phyloP scores from a whole-genome alignment of 2,888 invertebrate genomes.

The Steromphala cineraria region DNA sequence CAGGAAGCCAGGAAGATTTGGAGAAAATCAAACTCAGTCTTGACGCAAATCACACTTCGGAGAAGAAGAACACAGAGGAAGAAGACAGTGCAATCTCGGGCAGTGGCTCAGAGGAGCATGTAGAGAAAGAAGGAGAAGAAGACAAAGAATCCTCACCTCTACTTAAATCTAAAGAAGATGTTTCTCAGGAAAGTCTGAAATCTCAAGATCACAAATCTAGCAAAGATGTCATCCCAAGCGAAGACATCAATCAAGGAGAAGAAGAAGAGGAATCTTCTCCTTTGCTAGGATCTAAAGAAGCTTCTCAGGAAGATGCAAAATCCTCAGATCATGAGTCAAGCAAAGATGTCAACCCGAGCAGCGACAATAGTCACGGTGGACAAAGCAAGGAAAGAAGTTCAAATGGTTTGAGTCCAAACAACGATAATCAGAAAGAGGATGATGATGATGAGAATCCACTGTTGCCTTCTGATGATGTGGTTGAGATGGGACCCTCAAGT shows the following conservation, averaged over 20 bases:
- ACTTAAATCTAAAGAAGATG: neutral
- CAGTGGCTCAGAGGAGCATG: neutral
- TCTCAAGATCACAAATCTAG: neutral
- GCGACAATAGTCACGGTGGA: neutral
- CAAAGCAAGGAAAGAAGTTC: neutral
- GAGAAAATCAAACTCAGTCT: neutral
- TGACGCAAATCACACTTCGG: neutral
- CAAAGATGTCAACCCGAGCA: neutral
- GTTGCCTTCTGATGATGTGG: neutral
- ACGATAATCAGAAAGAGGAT: neutral
- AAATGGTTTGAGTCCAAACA: neutral
- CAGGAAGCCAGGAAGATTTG: neutral
- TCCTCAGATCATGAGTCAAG: neutral
- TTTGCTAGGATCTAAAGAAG: neutral
- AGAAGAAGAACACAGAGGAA: neutral
- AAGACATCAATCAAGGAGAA: neutral
- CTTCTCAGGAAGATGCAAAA: neutral
- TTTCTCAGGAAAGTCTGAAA: neutral
- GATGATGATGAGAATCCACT: neutral
- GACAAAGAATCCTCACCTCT: neutral
- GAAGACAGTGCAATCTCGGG: neutral
- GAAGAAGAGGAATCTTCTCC: neutral
- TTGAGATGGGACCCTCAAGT: neutral
- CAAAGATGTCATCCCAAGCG: neutral
- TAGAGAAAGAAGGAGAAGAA: neutral